Evolutionary conservation across 1,140 invertebrate species (phyloP).

Genomic region (Ganaspis sp.): DNA sequence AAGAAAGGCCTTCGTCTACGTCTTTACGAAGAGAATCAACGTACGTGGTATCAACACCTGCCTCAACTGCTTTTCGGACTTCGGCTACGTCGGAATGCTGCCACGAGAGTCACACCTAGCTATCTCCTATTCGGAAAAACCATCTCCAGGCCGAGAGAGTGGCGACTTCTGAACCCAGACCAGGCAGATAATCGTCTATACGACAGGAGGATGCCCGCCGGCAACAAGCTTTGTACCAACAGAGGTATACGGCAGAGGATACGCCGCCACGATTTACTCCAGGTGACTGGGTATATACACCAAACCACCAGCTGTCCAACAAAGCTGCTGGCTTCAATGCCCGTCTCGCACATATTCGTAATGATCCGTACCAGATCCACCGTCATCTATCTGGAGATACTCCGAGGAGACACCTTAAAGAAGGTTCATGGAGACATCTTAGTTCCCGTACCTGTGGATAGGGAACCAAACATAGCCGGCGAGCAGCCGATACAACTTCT

Average conservation of each 20-base stretch:
- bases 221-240: background rate
- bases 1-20: background rate
- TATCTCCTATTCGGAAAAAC: background rate
- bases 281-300: background rate
- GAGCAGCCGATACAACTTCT: too few species aligned
- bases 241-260: background rate
- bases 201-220: background rate
- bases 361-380: background rate
- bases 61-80: background rate
- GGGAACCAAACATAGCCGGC: background rate
- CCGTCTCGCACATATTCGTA: background rate
- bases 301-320: background rate
- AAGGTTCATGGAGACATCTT: background rate
- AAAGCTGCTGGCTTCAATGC: background rate
- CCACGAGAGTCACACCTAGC: background rate
- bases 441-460: background rate
- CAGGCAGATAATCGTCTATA: background rate
- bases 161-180: background rate
- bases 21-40: background rate
- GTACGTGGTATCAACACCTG: background rate
- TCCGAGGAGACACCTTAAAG: background rate
- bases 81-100: background rate
- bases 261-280: background rate
- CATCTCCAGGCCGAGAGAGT: background rate
- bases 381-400: background rate